Evolutionary conservation across 2,888 invertebrate genomes (phyloP), one percentile per base, ranked within the genome.

Genomic region (Microctonus hyperodae): DNA sequence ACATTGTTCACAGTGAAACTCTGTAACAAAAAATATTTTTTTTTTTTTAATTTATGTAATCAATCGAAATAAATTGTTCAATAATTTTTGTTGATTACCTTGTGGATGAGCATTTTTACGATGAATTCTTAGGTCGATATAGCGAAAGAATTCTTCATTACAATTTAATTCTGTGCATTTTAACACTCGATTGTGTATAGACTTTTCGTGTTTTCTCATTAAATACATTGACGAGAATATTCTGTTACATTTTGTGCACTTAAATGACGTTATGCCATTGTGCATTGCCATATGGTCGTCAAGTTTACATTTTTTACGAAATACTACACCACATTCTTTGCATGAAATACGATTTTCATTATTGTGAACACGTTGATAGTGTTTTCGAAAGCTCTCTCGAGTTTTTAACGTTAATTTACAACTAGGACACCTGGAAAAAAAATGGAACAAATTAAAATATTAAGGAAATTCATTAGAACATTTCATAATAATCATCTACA

Each of bases 241-340:
- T 69, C 84, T 85, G 0, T 78, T 70, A 72, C 90, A 90, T 22
- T 85, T 79, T 4, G 85, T 81, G 76, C 90, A 90, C 22, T 87
- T 88, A 75, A 68, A 86, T 69, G 67, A 5, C 4, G 67, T 73
- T 20, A 16, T 16, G 28, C 87, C 86, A 40, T 86, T 87, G 73
- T 90, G 90, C 20, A 78, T 75, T 40, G 86, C 86, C 82, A 88
- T 86, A 73, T 90, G 90, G 9, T 87, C 84, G 51, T 84, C 85
- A 56, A 89, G 79, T 71, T 87, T 87, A 72, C 86, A 80, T 74
- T 88, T 90, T 72, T 89, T 89, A 58, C 82, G 86, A 69, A 89
- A 90, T 25, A 82, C 79, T 44, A 81, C 75, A 4, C 84, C 81
- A 68, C 90, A 90, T 40, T 86, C 79, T 0, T 79, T 74, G 71